Conservation (phyloP, 2,113 vertebrate genomes). For the Benthochromis sp. region DNA sequence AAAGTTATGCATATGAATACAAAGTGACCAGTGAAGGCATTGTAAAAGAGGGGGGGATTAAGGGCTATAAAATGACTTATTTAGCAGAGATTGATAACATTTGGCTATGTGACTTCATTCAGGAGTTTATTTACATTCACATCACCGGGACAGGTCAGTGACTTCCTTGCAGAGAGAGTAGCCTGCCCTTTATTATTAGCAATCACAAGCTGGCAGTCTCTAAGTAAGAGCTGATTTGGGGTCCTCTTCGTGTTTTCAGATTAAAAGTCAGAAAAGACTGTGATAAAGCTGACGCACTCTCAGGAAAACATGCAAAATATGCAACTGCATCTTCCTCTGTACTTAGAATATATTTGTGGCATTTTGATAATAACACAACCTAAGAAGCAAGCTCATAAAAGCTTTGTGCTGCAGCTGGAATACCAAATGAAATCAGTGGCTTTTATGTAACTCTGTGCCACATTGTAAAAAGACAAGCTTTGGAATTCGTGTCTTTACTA, state of each 20-base stretch:
- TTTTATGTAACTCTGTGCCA: background rate
- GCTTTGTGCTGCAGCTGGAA: background rate
- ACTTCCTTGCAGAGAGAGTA: slow-evolving; percentile 15
- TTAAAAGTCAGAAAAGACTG: background rate
- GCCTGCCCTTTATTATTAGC: slow-evolving; percentile 18
- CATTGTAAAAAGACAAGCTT: background rate
- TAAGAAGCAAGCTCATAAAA: background rate
- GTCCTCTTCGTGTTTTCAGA: background rate
- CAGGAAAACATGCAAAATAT: background rate
- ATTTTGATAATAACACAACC: background rate
- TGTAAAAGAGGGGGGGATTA: background rate
- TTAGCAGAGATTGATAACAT: slow-evolving; percentile 45
- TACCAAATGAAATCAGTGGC: background rate
- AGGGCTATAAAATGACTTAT: slow-evolving; percentile 34
- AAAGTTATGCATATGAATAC: slow-evolving; percentile 1
- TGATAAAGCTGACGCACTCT: background rate
- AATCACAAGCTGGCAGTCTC: background rate
- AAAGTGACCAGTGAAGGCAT: slow-evolving; percentile 18
- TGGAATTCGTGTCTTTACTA: background rate
- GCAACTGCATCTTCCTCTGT: background rate
- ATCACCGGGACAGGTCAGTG: slow-evolving; percentile 22
- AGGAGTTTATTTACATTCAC: slow-evolving; percentile 52
- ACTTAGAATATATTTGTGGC: background rate
- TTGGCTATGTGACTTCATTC: slow-evolving; percentile 52
- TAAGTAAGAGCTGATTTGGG: background rate